Base-by-base conservation (phyloP, 2,797 vertebrate species). In the Syngnathus acus region DNA sequence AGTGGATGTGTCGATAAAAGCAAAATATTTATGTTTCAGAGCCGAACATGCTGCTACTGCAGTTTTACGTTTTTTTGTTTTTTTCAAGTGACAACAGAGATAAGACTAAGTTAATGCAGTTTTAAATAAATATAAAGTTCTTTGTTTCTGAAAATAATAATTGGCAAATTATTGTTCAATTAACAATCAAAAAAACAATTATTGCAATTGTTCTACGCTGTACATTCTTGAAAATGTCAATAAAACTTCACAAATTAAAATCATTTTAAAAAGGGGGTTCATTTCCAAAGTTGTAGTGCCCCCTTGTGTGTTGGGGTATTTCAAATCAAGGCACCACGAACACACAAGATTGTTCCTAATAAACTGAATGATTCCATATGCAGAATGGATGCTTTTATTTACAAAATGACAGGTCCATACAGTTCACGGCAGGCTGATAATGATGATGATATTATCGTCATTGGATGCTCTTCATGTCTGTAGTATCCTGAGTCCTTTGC, bases 241-340 rank as follows among this genome's bases (percentile, higher is more conserved):
- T 9, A 19, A 39, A 16, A 58, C 32, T 32, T 5, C 32, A 32
- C 32, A 4, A 32, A 32, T 32, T 32, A 32, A 32, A 4, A 32
- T 32, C 3, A 32, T 32, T 32, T 32, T 32, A 32, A 21, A 61
- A 42, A 42, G 19, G 9, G 57, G 72, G 51, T 67, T 37, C 10
- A 62, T 84, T 82, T 75, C 51, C 74, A 81, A 79, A 83, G 79
- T 79, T 76, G 77, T 71, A 84, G 74, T 84, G 84, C 85, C 85
- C 82, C 78, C 85, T 89, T 72, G 79, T 85, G 88, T 73, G 72
- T 54, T 9, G 11, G 82, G 38, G 23, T 1, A 58, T 62, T 69
- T 73, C 51, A 54, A 68, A 55, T 70, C 66, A 70, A 67, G 63
- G 37, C 59, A 48, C 50, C 37, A 55, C 37, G 4, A 60, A 67